These are phyloP conservation scores for Athene cunicularia DNA, from an alignment of 2,113 vertebrate genomes.

Conservation along the genomic window DNA sequence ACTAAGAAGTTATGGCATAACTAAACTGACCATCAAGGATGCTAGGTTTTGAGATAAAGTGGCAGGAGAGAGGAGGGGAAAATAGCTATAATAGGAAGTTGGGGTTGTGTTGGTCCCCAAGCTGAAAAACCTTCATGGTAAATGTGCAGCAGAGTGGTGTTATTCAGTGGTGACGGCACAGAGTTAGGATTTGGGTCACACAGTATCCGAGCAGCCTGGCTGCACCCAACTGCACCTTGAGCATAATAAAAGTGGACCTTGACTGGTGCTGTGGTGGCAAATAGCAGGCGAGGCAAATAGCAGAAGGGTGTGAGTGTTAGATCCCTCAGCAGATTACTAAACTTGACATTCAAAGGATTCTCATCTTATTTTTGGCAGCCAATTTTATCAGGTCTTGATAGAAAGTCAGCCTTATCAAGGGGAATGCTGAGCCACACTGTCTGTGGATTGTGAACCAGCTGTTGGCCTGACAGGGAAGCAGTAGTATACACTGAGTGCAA, in stretches of 20 bases:
- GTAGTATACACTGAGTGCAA: accelerated
- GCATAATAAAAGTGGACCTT: neutral
- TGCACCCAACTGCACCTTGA: neutral
- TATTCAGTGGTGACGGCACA: neutral
- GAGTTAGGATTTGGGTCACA: neutral
- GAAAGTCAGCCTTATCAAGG: neutral
- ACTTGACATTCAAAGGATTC: neutral
- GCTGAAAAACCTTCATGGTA: neutral
- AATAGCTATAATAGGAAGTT: neutral
- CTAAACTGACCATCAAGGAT: neutral
- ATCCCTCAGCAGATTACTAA: neutral
- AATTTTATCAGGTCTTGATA: neutral
- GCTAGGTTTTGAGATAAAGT: neutral
- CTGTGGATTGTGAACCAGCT: neutral
- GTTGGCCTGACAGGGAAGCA: neutral
- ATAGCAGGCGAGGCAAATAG: neutral
- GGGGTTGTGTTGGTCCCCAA: neutral
- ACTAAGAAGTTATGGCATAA: neutral
- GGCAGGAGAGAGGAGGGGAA: neutral
- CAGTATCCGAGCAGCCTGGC: neutral
- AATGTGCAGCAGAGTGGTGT: neutral
- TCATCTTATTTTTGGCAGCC: neutral
- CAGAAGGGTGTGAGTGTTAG: neutral
- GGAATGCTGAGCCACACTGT: neutral
- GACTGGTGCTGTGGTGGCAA: neutral